Evolutionary conservation across 2,888 invertebrate genomes (phyloP).

Genomic region (Tenthredo scrophulariae): DNA sequence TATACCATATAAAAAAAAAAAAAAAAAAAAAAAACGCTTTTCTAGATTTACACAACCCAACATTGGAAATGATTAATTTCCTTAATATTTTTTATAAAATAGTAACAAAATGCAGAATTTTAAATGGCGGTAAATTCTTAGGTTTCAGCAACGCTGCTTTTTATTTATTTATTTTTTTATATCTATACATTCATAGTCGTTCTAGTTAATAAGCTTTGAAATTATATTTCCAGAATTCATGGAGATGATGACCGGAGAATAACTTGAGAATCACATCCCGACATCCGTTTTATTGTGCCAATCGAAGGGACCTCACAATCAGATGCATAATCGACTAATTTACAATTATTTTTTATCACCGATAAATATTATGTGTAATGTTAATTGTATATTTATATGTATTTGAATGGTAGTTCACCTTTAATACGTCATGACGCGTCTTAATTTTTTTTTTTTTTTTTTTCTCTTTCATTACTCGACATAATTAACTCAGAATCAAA

Average conservation of each 20-base stretch:
- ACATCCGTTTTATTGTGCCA: slow-evolving; percentile 56
- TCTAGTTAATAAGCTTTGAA: not conserved
- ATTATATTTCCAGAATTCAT: slow-evolving; percentile 90
- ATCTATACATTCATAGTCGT: not conserved
- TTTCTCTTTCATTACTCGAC: slow-evolving; percentile 44
- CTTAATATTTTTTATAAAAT: slow-evolving; percentile 55
- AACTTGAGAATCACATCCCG: slow-evolving; percentile 73
- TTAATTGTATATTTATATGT: slow-evolving; percentile 54
- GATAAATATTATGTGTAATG: slow-evolving; percentile 62
- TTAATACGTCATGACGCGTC: slow-evolving; percentile 64
- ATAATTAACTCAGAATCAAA: slow-evolving; percentile 22
- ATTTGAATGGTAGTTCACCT: slow-evolving; percentile 46
- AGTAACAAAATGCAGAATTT: not conserved
- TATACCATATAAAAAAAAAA: not conserved
- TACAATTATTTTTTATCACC: slow-evolving; percentile 48
- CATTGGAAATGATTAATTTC: slow-evolving; percentile 56
- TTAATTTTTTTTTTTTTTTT: slow-evolving; percentile 58
- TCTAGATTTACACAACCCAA: not conserved
- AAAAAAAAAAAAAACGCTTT: not conserved
- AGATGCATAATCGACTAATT: slow-evolving; percentile 50
- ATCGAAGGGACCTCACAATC: slow-evolving; percentile 59
- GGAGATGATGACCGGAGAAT: slow-evolving; percentile 98
- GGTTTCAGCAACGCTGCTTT: not conserved
- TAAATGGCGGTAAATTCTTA: not conserved
- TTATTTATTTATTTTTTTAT: not conserved